A percentile compares a stretch with the other conserved stretches of the same genome.
Conservation (phyloP, 2,113 vertebrate genomes). For the Indicator indicator region DNA sequence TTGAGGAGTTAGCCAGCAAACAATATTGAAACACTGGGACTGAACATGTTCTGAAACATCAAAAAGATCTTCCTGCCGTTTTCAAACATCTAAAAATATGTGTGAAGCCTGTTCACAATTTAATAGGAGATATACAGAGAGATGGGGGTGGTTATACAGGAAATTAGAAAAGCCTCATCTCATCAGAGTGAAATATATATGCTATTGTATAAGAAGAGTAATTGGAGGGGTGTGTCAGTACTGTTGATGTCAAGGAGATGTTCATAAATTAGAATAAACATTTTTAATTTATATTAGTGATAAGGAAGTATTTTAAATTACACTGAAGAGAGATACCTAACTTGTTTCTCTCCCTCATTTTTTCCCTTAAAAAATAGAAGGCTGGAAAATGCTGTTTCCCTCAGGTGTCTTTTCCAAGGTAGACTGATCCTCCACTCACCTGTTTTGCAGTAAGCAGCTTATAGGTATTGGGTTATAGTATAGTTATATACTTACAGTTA, state of each 20-base stretch:
- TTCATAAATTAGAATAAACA: slow-evolving; percentile 72
- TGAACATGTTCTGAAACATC: slow-evolving; percentile 72
- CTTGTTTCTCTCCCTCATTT: not conserved
- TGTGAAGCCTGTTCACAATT: slow-evolving; percentile 80
- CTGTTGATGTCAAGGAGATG: slow-evolving; percentile 74
- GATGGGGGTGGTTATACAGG: slow-evolving; percentile 71
- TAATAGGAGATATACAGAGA: slow-evolving; percentile 72
- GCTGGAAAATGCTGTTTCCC: not conserved
- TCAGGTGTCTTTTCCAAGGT: not conserved
- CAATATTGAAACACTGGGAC: not conserved
- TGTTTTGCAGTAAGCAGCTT: not conserved
- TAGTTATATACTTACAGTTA: not conserved
- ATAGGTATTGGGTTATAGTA: too few relatives aligned
- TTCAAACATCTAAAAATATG: slow-evolving; percentile 77
- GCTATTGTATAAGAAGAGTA: slow-evolving; percentile 64
- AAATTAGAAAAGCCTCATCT: slow-evolving; percentile 77
- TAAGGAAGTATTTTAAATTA: slow-evolving; percentile 54
- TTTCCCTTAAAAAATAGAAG: not conserved
- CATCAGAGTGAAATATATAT: slow-evolving; percentile 72
- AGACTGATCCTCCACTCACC: not conserved
- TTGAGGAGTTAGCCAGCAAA: slow-evolving; percentile 41
- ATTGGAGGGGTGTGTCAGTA: slow-evolving; percentile 72
- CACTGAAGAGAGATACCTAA: not conserved
- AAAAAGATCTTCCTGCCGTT: slow-evolving; percentile 76
- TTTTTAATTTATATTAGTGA: slow-evolving; percentile 61